These are phyloP conservation scores for Apoda limacodes DNA, from an alignment of 2,888 invertebrate species.

Conservation along the genomic window DNA sequence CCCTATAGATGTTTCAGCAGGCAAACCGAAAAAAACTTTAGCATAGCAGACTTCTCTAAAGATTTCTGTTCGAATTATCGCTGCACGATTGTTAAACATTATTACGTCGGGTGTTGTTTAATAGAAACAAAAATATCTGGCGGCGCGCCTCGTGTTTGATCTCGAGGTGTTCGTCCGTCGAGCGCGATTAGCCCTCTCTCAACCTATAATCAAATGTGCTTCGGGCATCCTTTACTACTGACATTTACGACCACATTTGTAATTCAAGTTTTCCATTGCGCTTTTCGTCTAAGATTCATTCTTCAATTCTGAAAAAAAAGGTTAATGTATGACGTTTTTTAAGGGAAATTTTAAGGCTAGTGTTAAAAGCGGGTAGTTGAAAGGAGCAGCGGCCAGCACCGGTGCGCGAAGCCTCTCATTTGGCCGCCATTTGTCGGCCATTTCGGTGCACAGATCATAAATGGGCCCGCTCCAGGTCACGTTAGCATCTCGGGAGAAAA, in stretches of 20 bases:
- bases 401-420: slow-evolving; percentile 67
- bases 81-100: slow-evolving; percentile 71
- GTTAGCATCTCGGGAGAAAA: slow-evolving; percentile 62
- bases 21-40: background rate
- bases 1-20: background rate
- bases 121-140: slow-evolving; percentile 71
- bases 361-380: slow-evolving; percentile 42
- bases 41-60: too few relatives aligned
- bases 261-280: slow-evolving; percentile 28
- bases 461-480: slow-evolving; percentile 64
- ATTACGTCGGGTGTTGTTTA: slow-evolving; percentile 71
- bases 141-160: slow-evolving; percentile 71
- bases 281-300: slow-evolving; percentile 5
- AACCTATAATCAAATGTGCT: slow-evolving; percentile 70
- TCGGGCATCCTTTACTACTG: slow-evolving; percentile 42
- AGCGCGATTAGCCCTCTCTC: slow-evolving; percentile 68
- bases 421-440: slow-evolving; percentile 69
- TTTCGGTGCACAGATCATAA: slow-evolving; percentile 68
- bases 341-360: slow-evolving; percentile 20
- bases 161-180: slow-evolving; percentile 70
- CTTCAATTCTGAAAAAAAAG: background rate
- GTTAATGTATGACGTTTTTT: slow-evolving; percentile 11
- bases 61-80: slow-evolving; percentile 56
- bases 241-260: slow-evolving; percentile 19
- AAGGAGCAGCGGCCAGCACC: slow-evolving; percentile 48